These are phyloP conservation scores for Drosophila fungiperda DNA, from an alignment of 2,888 invertebrate genomes.

Conservation along the genomic window DNA sequence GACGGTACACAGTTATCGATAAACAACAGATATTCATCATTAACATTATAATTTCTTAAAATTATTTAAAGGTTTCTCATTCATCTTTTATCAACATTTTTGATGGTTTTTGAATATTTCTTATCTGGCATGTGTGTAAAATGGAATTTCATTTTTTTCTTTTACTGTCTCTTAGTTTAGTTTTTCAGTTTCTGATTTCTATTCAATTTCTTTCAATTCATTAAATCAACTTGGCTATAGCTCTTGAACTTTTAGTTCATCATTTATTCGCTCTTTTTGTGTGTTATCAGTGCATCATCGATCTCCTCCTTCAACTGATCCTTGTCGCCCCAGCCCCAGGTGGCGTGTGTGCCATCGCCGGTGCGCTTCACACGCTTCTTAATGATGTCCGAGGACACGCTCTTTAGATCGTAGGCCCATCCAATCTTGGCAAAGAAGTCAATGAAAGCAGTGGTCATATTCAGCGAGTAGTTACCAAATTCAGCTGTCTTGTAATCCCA, in stretches of 20 bases:
- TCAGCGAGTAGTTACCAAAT: constrained; percentile 89
- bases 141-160: constrained; percentile 41
- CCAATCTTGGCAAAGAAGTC: constrained; percentile 93
- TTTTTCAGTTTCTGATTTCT: constrained; percentile 18
- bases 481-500: constrained; percentile 95
- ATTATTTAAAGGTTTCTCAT: constrained; percentile 65
- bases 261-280: constrained; percentile 87
- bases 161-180: constrained; percentile 26
- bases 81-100: constrained; percentile 12
- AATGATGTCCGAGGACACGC: constrained; percentile 90
- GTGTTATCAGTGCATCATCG: constrained; percentile 86
- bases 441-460: constrained; percentile 91
- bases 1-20: constrained; percentile 76
- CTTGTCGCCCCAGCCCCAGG: constrained; percentile 93
- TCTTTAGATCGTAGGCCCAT: constrained; percentile 94
- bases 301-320: constrained; percentile 87
- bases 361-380: constrained; percentile 89
- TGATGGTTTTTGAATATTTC: constrained; percentile 38
- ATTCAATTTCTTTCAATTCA: constrained; percentile 38
- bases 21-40: constrained; percentile 72
- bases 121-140: constrained; percentile 44
- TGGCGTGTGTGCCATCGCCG: constrained; percentile 90
- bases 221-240: constrained; percentile 28
- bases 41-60: constrained; percentile 69
- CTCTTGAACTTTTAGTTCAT: constrained; percentile 2